Evolutionary conservation across 2,113 vertebrate genomes (phyloP).

Genomic region (cattle (Bos taurus)): ARS-UCD2.0 NC_037337.1:30137001-30137500

Average conservation of each 20-base stretch:
- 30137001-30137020: background rate
- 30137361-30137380: background rate
- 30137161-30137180: background rate
- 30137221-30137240: background rate
- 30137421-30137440: background rate
- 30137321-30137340: background rate
- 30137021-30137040: background rate
- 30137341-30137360: background rate
- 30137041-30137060: background rate
- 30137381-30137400: background rate
- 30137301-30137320: background rate
- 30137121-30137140: background rate
- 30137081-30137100: background rate
- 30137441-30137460: background rate
- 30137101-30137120: background rate
- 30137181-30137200: background rate
- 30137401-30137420: background rate
- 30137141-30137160: background rate
- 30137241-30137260: background rate
- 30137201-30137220: background rate
- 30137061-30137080: background rate
- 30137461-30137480: background rate
- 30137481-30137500: background rate
- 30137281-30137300: background rate
- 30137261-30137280: background rate